phyloP scores from a whole-genome alignment of 2,888 invertebrate genomes.

The Pyrocoelia pectoralis region DNA sequence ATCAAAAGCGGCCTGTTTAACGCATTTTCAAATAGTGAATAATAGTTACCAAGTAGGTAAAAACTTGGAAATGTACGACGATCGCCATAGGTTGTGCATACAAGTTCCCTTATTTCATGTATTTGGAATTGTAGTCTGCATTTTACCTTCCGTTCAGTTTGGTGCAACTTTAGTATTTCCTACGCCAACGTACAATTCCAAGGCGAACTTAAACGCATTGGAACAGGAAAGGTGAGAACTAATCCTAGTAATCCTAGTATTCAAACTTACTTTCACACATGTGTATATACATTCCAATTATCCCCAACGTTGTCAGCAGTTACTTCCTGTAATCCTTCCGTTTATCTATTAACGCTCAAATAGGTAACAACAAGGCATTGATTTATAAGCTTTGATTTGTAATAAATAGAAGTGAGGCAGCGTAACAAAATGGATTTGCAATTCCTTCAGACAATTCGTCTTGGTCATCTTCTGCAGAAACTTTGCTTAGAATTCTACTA shows the following conservation, averaged over 20 bases:
- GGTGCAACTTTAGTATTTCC: constrained; percentile 72
- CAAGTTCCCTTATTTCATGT: constrained; percentile 86
- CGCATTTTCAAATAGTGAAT: constrained; percentile 79
- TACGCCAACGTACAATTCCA: constrained; percentile 67
- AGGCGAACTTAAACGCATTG: constrained; percentile 69
- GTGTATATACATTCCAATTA: neutral
- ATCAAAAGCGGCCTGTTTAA: constrained; percentile 78
- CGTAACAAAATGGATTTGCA: too few relatives aligned
- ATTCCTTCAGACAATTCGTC: too few relatives aligned
- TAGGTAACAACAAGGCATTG: too few relatives aligned
- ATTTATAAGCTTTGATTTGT: too few relatives aligned
- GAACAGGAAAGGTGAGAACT: constrained; percentile 69
- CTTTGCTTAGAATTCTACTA: too few relatives aligned
- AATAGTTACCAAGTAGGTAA: constrained; percentile 73
- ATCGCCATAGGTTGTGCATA: constrained; percentile 64
- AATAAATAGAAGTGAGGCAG: too few relatives aligned
- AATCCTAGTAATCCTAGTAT: constrained; percentile 58
- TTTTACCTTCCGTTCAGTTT: constrained; percentile 65
- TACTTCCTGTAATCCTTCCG: too few relatives aligned
- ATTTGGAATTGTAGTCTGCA: constrained; percentile 74
- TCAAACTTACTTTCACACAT: neutral
- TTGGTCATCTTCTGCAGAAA: too few relatives aligned
- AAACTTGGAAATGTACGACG: constrained; percentile 59
- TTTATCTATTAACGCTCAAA: too few relatives aligned
- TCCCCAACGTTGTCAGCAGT: neutral